A percentile compares a stretch with the other conserved stretches of the same genome.
phyloP scores from a whole-genome alignment of 2,113 vertebrate genomes.

The Haemorhous mexicanus region DNA sequence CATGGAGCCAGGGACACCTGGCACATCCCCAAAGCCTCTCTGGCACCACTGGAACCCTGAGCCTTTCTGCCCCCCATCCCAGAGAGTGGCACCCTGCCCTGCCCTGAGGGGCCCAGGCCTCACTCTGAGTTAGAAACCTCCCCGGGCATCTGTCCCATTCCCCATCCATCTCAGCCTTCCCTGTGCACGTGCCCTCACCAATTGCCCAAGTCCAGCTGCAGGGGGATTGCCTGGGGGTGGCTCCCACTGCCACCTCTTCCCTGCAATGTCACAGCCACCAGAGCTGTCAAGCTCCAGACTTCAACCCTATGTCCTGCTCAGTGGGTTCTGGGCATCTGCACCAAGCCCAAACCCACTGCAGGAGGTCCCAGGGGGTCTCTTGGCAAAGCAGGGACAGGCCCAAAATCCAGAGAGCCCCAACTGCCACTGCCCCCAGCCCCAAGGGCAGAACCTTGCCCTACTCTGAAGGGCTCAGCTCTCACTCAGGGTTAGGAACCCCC shows the following conservation, averaged over 20 bases:
- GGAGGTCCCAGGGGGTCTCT: not conserved
- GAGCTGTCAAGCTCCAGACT: not conserved
- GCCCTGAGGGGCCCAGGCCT: not conserved
- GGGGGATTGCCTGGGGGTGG: not conserved
- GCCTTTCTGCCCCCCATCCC: not conserved
- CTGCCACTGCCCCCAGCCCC: not conserved
- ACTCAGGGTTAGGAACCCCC: not conserved
- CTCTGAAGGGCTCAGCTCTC: not conserved
- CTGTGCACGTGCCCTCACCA: not conserved
- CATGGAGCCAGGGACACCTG: not conserved
- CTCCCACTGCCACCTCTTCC: not conserved
- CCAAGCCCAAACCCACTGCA: not conserved
- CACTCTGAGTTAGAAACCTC: not conserved
- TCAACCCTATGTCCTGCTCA: not conserved
- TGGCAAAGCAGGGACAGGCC: not conserved
- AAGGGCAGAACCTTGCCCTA: not conserved
- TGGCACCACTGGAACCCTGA: not conserved
- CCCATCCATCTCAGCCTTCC: not conserved
- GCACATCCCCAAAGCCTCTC: not conserved
- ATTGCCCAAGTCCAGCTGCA: not conserved
- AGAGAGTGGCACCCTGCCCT: not conserved
- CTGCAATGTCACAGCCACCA: not conserved
- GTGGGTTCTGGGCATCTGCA: not conserved
- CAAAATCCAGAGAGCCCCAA: not conserved
- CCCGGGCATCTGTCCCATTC: not conserved